Base-by-base conservation (phyloP, 2,888 invertebrate genomes). In the Ophonus ardosiacus region DNA sequence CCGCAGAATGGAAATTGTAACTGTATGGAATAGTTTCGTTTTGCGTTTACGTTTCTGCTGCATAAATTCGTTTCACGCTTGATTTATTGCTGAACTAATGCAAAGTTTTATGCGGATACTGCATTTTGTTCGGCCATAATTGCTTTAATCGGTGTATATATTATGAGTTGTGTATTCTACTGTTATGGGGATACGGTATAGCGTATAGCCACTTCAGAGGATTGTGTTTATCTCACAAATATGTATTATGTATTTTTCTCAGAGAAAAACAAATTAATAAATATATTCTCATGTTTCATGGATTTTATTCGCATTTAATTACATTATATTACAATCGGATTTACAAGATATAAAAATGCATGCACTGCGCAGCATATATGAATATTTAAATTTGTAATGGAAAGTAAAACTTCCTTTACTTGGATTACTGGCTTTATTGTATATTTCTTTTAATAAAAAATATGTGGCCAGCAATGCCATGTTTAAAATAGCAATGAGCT, bases 141-240 rank as follows among this genome's bases (percentile, higher is more conserved):
- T 74, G 71, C 71, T 74, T 74, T 74, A 74, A 74, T 74, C 71
- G 43, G 71, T 74, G 71, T 74, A 74, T 74, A 74, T 74, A 74
- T 43, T 74, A 74, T 43, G 71, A 74, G 18, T 40, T 43, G 71
- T 74, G 18, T 74, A 74, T 74, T 40, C 68, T 3, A n/a, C 38
- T 38, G 40, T 18, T 31, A 31, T 31, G 31, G 31, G 31, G 40
- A 10, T 31, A 31, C 6, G 31, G 31, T 3, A 31, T 31, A 31
- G 3, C 5, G 31, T 31, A 31, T 31, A 31, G 31, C 31, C 31
- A 31, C 31, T 31, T 31, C n/a, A 0, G 38, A 3, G 17, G 68
- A 68, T 68, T 68, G 15, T 13, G 68, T n/a, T 68, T 68, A 68
- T 38, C 68, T n/a, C 17, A 10, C 13, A 38, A 68, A 68, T 68